Base-by-base conservation (phyloP, 2,113 vertebrate species). In the Microcebus tavaratra region DNA sequence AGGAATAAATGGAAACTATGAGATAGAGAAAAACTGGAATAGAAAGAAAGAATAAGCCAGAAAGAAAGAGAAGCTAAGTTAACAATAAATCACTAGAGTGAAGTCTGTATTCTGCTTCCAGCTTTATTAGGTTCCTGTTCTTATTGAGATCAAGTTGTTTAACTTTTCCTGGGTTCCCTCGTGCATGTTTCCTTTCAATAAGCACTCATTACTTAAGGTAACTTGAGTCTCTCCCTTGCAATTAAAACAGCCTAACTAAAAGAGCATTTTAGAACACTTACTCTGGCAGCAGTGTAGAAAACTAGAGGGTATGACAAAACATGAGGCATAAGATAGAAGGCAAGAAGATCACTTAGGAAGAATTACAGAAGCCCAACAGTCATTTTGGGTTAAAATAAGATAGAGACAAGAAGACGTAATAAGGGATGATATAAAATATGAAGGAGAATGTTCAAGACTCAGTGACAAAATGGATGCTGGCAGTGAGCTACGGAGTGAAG, bases 201-300 rank as follows among this genome's bases (percentile, higher is more conserved):
- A 91, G 61, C n/a, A 87, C 63, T 90, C 34, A 50, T 29, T 87
- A 91, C 63, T 83, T 93, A 95, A 94, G 34, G 63, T 93, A 95
- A 97, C 67, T 25, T 92, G 83, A 95, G 84, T 95, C 76, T 96
- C 76, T 90, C 92, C 83, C 31, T 65, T 88, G 39, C 65, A 82
- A 82, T 2, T 84, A n/a, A 81, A 98, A 94, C 15, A 80, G 23
- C 3, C 86, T 92, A 95, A 91, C 81, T 68, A 94, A 96, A 96
- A 94, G 29, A 95, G n/a, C 88, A 95, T 83, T 89, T 93, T 53
- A 91, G 72, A 97, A 97, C 82, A 94, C 73, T 91, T 55, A 90
- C 2, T 88, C 80, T 82, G 68, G 63, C 84, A 92, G 68, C 50
- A 95, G 17, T 39, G 36, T 53, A 97, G 57, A 94, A 59, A 96